Conservation (phyloP, 2,797 vertebrate species). For the Gymnopithys bicolor region DNA sequence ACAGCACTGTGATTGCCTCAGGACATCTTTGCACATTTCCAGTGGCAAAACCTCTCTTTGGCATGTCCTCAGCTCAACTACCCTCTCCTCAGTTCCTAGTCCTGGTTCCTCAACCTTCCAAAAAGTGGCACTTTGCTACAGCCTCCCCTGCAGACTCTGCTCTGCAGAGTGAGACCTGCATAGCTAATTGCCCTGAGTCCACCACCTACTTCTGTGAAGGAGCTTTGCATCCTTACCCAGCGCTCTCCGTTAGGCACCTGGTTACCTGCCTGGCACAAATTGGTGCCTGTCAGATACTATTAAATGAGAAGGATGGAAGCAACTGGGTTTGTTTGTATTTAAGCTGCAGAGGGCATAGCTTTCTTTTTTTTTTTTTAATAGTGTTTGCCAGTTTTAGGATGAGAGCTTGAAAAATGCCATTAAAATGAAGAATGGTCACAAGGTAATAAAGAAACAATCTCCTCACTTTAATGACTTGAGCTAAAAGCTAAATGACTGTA, state of each 20-base stretch:
- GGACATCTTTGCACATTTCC: not conserved
- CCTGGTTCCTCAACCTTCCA: not conserved
- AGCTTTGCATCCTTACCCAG: not conserved
- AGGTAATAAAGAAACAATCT: constrained; percentile 57
- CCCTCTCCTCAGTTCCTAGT: accelerated
- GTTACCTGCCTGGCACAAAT: not conserved
- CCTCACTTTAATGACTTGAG: constrained; percentile 6
- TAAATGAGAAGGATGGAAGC: not conserved
- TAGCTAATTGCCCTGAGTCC: not conserved
- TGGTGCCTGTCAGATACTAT: not conserved
- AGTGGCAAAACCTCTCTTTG: not conserved
- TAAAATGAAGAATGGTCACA: constrained; percentile 12
- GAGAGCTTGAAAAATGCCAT: constrained; percentile 28
- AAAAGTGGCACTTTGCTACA: not conserved
- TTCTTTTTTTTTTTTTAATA: not conserved
- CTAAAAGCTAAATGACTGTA: constrained; percentile 44
- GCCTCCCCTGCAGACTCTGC: not conserved
- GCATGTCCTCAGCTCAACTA: not conserved
- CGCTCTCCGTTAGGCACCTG: not conserved
- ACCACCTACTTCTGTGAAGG: not conserved
- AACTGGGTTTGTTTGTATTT: not conserved
- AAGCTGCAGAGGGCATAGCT: not conserved
- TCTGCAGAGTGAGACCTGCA: not conserved
- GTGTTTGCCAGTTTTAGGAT: not conserved
- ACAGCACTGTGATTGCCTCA: not conserved